Conservation (phyloP, 2,113 vertebrate genomes). For the Eidolon helvum region DNA sequence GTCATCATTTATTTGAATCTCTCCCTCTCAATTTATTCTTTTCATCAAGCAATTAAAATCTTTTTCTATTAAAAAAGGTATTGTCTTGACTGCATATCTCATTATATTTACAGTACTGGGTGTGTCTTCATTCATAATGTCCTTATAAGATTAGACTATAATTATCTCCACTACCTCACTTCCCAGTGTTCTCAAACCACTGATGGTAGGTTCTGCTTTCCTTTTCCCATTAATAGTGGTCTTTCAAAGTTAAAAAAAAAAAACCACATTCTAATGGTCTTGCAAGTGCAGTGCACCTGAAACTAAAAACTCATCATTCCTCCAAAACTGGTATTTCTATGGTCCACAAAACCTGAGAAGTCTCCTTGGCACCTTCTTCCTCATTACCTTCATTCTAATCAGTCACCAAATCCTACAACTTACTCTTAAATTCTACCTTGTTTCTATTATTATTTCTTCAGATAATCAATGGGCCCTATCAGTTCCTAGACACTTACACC, state of each 20-base stretch:
- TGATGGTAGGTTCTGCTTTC: background rate
- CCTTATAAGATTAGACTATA: background rate
- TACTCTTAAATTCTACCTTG: background rate
- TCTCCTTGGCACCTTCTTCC: background rate
- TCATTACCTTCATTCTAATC: background rate
- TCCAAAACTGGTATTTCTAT: background rate
- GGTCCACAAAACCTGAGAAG: background rate
- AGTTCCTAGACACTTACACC: background rate
- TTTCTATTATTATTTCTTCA: background rate
- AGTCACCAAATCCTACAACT: background rate
- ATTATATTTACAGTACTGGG: background rate
- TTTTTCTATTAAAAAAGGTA: background rate
- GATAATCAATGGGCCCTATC: background rate
- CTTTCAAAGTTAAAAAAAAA: background rate
- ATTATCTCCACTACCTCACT: background rate
- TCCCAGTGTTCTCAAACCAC: background rate
- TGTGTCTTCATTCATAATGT: background rate
- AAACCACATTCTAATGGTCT: background rate
- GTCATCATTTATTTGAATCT: background rate
- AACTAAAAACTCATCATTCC: background rate
- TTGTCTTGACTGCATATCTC: background rate
- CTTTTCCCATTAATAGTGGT: background rate
- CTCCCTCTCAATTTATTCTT: background rate
- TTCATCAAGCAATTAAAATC: background rate
- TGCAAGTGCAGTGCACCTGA: rapidly evolving